phyloP scores from a whole-genome alignment of 2,113 vertebrate species.

The Cathartes aura region DNA sequence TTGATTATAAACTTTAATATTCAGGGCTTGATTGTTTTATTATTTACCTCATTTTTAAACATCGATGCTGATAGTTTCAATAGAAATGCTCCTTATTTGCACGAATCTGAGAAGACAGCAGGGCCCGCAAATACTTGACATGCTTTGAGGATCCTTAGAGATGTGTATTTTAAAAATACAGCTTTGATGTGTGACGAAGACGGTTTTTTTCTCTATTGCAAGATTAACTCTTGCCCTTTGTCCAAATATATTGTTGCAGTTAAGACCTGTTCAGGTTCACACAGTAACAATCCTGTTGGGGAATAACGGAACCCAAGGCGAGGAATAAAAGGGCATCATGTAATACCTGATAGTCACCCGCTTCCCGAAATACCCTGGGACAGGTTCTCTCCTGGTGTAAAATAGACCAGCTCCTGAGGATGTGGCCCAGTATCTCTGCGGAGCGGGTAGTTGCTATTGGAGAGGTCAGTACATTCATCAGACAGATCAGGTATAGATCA shows the following conservation, averaged over 20 bases:
- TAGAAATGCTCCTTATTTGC: background rate
- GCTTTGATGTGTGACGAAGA: background rate
- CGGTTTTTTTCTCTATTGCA: background rate
- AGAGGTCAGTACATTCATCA: background rate
- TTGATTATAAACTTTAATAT: background rate
- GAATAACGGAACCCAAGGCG: background rate
- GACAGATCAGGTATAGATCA: background rate
- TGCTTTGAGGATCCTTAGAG: background rate
- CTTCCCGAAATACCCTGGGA: background rate
- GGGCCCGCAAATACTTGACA: background rate
- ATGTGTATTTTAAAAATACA: background rate
- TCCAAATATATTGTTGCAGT: background rate
- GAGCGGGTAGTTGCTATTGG: accelerated
- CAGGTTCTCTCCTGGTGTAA: background rate
- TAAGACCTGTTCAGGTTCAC: conserved; percentile 16
- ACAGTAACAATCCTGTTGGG: conserved; percentile 26
- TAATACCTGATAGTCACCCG: background rate
- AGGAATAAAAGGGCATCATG: background rate
- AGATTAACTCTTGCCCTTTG: background rate
- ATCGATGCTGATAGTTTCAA: background rate
- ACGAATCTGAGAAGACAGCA: background rate
- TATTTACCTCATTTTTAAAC: background rate
- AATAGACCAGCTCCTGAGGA: background rate
- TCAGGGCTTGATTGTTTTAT: background rate
- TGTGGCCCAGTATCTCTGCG: background rate